Base-by-base conservation (phyloP, 2,113 vertebrate genomes). In the Hiodon tergisus region DNA sequence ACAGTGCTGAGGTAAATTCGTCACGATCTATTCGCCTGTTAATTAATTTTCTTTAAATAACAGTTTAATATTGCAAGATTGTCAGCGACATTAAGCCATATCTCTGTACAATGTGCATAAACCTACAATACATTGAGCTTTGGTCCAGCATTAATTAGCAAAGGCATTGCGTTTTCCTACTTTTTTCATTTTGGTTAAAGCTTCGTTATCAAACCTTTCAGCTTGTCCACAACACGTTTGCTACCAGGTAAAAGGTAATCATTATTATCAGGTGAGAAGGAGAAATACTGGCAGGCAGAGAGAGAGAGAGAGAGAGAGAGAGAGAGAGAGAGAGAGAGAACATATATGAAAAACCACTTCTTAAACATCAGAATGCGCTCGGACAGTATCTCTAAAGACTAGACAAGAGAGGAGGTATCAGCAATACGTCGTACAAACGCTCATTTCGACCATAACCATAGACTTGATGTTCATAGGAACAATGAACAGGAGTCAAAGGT, bases 31-130 rank as follows among this genome's bases (percentile, higher is more conserved):
- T 88, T 88, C 86, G 83, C 90, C 87, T 86, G 79, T 86, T 87
- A 83, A 87, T 92, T 79, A 89, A 88, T 84, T 86, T 86, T 87
- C 84, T 91, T 84, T 88, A 87, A 91, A 80, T 90, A 91, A 92
- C 90, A 92, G 88, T 91, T 92, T 90, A 89, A 91, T 93, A 94
- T 93, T 95, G 94, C 83, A 67, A 95, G 96, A 98, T 99, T 99
- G 96, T 99, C 96, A 96, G 94, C 93, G 92, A 94, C 92, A 90
- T 93, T 90, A 93, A 95, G 93, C 94, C 93, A 92, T 94, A 93
- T 93, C 90, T 94, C 93, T 97, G 94, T 93, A 97, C 94, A 97
- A 93, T 97, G 95, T 99, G 95, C 96, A 98, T 94, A 95, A 95
- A 96, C 94, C 94, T 94, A 93, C 88, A 91, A 72, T 89, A 92